phyloP scores from a whole-genome alignment of 2,888 invertebrate species.

The Drosophila prolongata region DNA sequence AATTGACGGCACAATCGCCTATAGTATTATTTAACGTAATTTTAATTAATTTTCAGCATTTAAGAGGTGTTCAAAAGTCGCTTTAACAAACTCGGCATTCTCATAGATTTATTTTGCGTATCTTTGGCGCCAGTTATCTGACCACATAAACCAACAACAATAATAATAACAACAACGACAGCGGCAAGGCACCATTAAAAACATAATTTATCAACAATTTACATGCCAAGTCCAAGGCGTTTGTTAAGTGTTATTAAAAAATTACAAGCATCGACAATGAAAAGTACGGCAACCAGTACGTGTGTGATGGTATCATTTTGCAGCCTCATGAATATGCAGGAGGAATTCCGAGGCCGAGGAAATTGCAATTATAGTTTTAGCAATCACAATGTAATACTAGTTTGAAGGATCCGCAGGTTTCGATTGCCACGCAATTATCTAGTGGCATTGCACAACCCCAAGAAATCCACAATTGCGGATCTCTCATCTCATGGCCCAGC shows the following conservation, averaged over 20 bases:
- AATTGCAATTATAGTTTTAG: constrained; percentile 65
- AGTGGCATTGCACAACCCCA: not conserved
- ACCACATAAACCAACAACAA: constrained; percentile 26
- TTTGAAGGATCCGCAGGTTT: constrained; percentile 23
- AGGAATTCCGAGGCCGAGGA: constrained; percentile 43
- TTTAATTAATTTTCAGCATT: too few species aligned
- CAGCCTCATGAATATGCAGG: constrained; percentile 68
- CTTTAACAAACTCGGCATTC: not conserved
- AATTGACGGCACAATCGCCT: too few species aligned
- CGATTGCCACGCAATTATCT: constrained; percentile 33
- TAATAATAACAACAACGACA: constrained; percentile 20
- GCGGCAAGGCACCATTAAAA: constrained; percentile 51
- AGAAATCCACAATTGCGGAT: constrained; percentile 52
- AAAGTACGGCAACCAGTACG: constrained; percentile 10
- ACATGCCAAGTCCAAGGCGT: constrained; percentile 78
- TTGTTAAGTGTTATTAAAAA: constrained; percentile 77
- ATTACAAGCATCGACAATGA: constrained; percentile 54
- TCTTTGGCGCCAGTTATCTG: constrained; percentile 45
- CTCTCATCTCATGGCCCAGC: not conserved
- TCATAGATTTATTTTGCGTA: constrained; percentile 23
- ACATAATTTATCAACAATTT: constrained; percentile 78
- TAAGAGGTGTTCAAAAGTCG: constrained; percentile 17
- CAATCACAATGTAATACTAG: constrained; percentile 58
- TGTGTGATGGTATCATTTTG: constrained; percentile 30
- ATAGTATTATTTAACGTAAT: too few species aligned